Evolutionary conservation across 2,888 invertebrate species (phyloP), one percentile per base, ranked within the genome.

Genomic region (Drosophila atroscutellata): DNA sequence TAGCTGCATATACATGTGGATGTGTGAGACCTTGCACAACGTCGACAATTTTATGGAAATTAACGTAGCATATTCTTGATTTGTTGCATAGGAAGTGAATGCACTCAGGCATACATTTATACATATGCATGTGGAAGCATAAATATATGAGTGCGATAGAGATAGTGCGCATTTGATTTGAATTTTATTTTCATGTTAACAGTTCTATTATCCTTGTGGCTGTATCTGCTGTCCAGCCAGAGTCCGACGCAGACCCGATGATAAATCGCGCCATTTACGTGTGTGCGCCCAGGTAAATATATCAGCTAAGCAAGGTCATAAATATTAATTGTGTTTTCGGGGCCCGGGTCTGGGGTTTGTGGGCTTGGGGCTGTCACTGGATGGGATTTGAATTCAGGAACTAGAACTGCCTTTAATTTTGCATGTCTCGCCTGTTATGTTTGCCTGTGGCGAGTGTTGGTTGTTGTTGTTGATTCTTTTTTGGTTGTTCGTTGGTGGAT

Each of bases 211-310:
- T 88, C 85, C 85, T 83, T 86, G 75, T 77, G 85, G 89, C 79
- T 62, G 73, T 81, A 88, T 85, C 86, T 74, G 68, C 45, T 51
- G 58, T 56, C 55, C 63, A 24, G 45, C 52, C 20, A 20, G 51
- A 24, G 58, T 28, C 72, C 34, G 57, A 47, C 49, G 30, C 37
- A 39, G 55, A 28, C n/a, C 68, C 73, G 58, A 83, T 89, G 86
- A 86, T 89, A 86, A 87, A 86, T 86, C 86, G 89, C 81, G 76
- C 72, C 80, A 86, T 86, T 86, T 86, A 86, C 77, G 77, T 86
- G 85, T 85, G 85, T 86, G 89, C 89, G 89, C 86, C 85, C 83
- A 79, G 87, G 86, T 80, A 89, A 85, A 86, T 86, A 86, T 89
- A 89, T 86, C 86, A 86, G 89, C 73, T 74, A 76, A 80, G 83